phyloP scores from a whole-genome alignment of 2,797 vertebrate species.

The Myotis daubentonii region DNA sequence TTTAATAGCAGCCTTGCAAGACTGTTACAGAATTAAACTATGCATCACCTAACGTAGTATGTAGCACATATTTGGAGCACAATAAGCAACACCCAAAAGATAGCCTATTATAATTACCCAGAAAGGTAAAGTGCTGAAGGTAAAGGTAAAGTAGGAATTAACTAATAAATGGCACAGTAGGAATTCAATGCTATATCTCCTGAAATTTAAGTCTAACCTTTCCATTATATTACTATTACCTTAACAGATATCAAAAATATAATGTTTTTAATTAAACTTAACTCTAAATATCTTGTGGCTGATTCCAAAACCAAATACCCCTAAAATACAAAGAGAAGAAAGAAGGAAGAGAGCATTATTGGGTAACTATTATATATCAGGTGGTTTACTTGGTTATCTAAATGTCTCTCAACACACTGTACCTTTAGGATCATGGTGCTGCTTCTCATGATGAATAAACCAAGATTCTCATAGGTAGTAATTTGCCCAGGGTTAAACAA shows the following conservation, averaged over 20 bases:
- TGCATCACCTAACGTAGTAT: not conserved
- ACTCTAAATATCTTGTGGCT: not conserved
- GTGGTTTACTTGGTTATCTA: not conserved
- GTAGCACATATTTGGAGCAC: not conserved
- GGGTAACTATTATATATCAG: not conserved
- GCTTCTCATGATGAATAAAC: conserved; percentile 18
- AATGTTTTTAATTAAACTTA: not conserved
- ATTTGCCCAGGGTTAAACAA: not conserved
- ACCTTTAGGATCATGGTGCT: not conserved
- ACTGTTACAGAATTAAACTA: not conserved
- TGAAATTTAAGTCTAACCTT: not conserved
- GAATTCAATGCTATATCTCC: not conserved
- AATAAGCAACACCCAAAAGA: not conserved
- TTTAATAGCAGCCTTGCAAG: not conserved
- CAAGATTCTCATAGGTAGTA: not conserved
- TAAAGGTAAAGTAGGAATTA: not conserved
- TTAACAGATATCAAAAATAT: not conserved
- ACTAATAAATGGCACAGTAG: not conserved
- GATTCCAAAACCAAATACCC: conserved; percentile 10
- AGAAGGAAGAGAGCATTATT: not conserved
- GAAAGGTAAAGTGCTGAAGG: not conserved
- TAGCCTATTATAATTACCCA: not conserved
- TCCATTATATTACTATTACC: not conserved
- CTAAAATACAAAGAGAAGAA: conserved; percentile 2
- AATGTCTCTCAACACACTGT: not conserved